Percentiles rank a stretch among this genome's conserved stretches.
These are phyloP conservation scores for Drymodes brunneopygia DNA, from an alignment of 2,113 vertebrate genomes.

Conservation along the genomic window DNA sequence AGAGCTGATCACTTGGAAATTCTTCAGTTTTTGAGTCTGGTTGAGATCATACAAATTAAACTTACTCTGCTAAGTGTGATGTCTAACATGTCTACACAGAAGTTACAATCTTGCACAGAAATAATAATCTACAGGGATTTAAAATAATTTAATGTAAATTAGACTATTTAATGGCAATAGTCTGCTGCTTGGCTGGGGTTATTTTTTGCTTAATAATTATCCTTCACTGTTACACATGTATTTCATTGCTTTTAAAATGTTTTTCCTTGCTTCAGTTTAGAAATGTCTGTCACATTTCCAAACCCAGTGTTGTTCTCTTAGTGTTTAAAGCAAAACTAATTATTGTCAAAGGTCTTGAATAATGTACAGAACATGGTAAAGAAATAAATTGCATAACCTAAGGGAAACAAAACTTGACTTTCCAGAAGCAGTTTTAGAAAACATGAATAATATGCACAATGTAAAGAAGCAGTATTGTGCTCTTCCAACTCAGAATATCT, in stretches of 20 bases:
- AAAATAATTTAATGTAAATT: background rate
- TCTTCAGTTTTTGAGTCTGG: background rate
- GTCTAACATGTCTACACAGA: rapidly evolving
- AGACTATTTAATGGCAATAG: background rate
- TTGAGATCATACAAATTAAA: background rate
- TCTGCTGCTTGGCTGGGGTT: background rate
- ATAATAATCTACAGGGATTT: background rate
- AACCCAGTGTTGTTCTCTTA: background rate
- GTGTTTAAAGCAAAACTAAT: background rate
- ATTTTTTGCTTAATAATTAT: background rate
- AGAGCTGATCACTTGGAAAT: background rate
- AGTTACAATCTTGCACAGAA: background rate
- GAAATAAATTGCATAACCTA: background rate
- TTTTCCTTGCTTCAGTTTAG: background rate
- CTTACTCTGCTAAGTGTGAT: background rate
- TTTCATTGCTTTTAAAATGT: background rate
- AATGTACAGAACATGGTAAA: background rate
- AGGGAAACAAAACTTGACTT: background rate
- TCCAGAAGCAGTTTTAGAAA: background rate
- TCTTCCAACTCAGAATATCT: background rate
- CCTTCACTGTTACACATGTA: background rate
- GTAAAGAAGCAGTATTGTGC: background rate
- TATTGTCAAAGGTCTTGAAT: background rate
- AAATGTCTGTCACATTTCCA: background rate
- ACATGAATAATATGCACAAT: background rate